Base-by-base conservation (phyloP, 1,140 invertebrate genomes). In the Coboldia fuscipes region DNA sequence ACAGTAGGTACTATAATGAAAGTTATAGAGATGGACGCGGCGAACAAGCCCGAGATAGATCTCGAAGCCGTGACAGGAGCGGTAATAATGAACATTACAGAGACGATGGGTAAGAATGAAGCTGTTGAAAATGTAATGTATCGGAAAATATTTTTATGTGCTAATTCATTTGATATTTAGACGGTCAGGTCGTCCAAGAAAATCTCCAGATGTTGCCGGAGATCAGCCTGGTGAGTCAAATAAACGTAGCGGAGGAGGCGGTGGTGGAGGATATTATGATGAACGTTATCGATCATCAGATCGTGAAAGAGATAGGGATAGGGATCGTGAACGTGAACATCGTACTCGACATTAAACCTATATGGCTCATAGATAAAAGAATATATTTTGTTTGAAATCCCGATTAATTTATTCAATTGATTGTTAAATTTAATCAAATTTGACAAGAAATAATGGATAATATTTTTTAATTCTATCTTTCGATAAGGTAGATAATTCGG, bases 221-320 rank as follows among this genome's bases (percentile, higher is more conserved):
- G 57, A 47, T 21, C 45, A 63, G 61, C 52, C 60, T 51, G 47
- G 57, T 45, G 50, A 67, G 57, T 47, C 48, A 51, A 49, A 55
- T 43, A 51, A 62, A 56, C 57, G 70, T 56, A 67, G 75, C 40
- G n/a, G n/a, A n/a, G n/a, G n/a, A n/a, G n/a, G n/a, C n/a, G n/a
- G n/a, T n/a, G n/a, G n/a, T n/a, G n/a, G n/a, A n/a, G n/a, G n/a
- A n/a, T 83, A 81, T 62, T 81, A 83, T 61, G 77, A 81, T 42
- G 77, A 80, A 54, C 63, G 78, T 39, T 80, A 81, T 60, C 66
- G 75, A 44, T 75, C 78, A 47, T 63, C 71, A 36, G 65, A 65
- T 26, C 52, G 65, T 37, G 65, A 66, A 21, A 57, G 73, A 37
- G 74, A 75, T 42, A 60, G 65, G 27, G 69, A 73, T 41, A 60